A percentile compares a stretch with the other conserved stretches of the same genome.
These are phyloP conservation scores for Lampris megalopsis DNA, from an alignment of 2,113 vertebrate genomes.

Conservation along the genomic window DNA sequence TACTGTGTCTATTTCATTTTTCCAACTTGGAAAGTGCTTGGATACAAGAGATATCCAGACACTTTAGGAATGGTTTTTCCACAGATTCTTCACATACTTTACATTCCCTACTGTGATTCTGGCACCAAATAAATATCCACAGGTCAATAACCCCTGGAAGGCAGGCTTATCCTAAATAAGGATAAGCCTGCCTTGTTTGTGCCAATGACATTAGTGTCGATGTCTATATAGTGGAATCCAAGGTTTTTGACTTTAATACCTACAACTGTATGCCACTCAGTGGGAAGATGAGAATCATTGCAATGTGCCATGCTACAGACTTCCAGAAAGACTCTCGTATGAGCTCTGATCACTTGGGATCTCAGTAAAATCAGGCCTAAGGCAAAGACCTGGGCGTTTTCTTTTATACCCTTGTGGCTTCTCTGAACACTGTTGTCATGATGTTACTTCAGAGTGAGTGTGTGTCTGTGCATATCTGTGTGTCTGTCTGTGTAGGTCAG, in stretches of 20 bases:
- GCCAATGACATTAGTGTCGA: slow-evolving; percentile 14
- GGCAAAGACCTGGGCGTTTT: not conserved
- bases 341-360: not conserved
- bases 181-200: slow-evolving; percentile 1
- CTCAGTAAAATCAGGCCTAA: not conserved
- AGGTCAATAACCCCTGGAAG: slow-evolving; percentile 45
- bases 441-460: not conserved
- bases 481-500: too few species aligned
- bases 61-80: slow-evolving; percentile 48
- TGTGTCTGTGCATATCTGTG: too few species aligned
- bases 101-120: slow-evolving; percentile 63
- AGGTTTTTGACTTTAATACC: slow-evolving; percentile 27
- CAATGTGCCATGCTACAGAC: not conserved
- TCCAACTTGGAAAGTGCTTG: slow-evolving; percentile 18
- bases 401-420: not conserved
- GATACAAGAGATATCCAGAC: slow-evolving; percentile 50
- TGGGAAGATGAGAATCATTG: not conserved
- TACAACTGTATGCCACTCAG: slow-evolving; percentile 16
- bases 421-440: not conserved
- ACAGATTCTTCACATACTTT: slow-evolving; percentile 68
- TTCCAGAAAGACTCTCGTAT: slow-evolving; percentile 1
- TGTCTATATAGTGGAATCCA: slow-evolving; percentile 30
- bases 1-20: not conserved
- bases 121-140: slow-evolving; percentile 59
- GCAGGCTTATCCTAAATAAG: slow-evolving; percentile 18